These are phyloP conservation scores for Aphidius gifuensis DNA, from an alignment of 1,140 invertebrate genomes.

Conservation along the genomic window DNA sequence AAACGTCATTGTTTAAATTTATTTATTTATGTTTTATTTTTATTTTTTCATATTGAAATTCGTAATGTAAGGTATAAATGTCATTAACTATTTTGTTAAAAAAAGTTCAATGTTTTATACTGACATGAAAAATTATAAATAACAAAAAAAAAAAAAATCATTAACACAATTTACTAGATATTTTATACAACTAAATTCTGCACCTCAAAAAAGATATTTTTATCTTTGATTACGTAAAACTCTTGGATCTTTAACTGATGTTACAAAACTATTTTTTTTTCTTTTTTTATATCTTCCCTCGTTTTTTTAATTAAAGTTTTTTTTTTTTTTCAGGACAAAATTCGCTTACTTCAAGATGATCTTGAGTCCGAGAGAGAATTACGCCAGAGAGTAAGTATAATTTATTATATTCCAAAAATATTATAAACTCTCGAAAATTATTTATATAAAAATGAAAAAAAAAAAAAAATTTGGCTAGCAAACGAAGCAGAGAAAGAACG, in stretches of 20 bases:
- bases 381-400: slow-evolving; percentile 86
- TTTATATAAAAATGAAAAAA: slow-evolving; percentile 22
- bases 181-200: too few relatives aligned
- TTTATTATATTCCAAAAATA: too few relatives aligned
- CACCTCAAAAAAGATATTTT: slow-evolving; percentile 11
- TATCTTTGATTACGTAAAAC: slow-evolving; percentile 18
- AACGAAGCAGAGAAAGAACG: too few relatives aligned
- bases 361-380: slow-evolving; percentile 95
- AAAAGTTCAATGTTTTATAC: background rate
- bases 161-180: too few relatives aligned
- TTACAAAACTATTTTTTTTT: background rate
- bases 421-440: slow-evolving; percentile 25
- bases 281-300: background rate
- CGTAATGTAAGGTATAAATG: too few relatives aligned
- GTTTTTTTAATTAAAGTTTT: slow-evolving; percentile 36
- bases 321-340: slow-evolving; percentile 83
- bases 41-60: background rate
- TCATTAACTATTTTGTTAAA: background rate
- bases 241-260: background rate
- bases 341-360: slow-evolving; percentile 95
- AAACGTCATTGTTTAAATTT: slow-evolving; percentile 25
- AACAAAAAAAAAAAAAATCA: too few relatives aligned
- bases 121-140: background rate
- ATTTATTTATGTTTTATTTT: background rate
- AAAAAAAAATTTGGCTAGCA: too few relatives aligned